A percentile compares a stretch with the other conserved stretches of the same genome.
These are phyloP conservation scores for Megalops cyprinoides DNA, from an alignment of 2,797 vertebrate genomes.

Conservation along the genomic window DNA sequence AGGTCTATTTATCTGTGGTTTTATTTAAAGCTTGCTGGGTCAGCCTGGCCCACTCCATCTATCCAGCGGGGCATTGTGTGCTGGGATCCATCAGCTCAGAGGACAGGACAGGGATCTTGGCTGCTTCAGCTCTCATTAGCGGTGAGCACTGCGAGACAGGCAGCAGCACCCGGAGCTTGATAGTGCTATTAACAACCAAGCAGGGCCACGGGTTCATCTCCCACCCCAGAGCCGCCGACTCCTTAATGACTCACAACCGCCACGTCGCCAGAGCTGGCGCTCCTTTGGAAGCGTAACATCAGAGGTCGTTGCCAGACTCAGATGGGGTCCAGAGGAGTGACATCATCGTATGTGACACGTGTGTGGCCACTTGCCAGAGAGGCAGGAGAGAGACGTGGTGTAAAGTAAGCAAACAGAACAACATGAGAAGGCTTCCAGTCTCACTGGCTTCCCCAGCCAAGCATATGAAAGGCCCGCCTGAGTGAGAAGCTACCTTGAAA, in stretches of 20 bases:
- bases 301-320: neutral
- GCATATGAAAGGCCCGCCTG: neutral
- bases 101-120: neutral
- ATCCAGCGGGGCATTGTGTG: neutral
- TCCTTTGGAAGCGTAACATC: neutral
- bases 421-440: slow-evolving; percentile 15
- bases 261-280: neutral
- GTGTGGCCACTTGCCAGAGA: too few relatives aligned
- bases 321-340: neutral
- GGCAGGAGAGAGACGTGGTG: too few relatives aligned
- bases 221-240: neutral
- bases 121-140: slow-evolving; percentile 7
- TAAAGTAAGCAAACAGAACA: too few relatives aligned
- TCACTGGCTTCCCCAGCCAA: too few relatives aligned
- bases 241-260: slow-evolving; percentile 13
- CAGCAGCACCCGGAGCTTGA: neutral
- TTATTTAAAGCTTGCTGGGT: slow-evolving; percentile 11
- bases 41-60: neutral
- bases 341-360: slow-evolving; percentile 14
- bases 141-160: neutral
- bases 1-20: neutral
- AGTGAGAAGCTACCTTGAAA: neutral
- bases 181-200: slow-evolving; percentile 11
- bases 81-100: neutral
- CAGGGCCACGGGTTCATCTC: neutral